Conservation (phyloP, 2,888 invertebrate species). For the Autographa gamma region DNA sequence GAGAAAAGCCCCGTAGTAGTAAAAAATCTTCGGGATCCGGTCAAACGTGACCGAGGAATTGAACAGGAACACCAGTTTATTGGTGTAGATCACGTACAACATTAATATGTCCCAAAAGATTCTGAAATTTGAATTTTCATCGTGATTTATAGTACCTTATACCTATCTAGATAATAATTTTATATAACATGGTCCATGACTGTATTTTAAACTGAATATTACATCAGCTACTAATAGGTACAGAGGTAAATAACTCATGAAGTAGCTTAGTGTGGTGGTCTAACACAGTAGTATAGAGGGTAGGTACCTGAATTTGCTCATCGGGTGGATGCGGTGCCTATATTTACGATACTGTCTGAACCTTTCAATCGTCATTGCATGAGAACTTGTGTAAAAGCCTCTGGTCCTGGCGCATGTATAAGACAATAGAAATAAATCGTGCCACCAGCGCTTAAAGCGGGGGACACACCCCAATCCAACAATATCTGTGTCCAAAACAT, state of each 20-base stretch:
- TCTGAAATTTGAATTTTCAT: neutral
- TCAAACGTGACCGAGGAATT: neutral
- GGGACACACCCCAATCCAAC: slow-evolving; percentile 1
- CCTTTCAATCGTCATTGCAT: slow-evolving; percentile 30
- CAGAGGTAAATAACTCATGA: no score
- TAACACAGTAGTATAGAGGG: neutral
- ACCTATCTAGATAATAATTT: no score
- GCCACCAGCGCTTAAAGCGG: slow-evolving; percentile 22
- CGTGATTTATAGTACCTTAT: neutral
- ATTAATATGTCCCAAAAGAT: neutral
- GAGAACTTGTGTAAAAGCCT: slow-evolving; percentile 25
- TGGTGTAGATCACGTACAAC: neutral
- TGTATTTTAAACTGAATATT: no score
- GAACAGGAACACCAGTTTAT: neutral
- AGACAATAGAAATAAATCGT: slow-evolving; percentile 27
- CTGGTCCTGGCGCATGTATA: slow-evolving; percentile 1
- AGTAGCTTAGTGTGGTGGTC: neutral
- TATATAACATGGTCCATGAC: no score
- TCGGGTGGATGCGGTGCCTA: slow-evolving; percentile 26
- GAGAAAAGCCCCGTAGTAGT: neutral
- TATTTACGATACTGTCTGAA: slow-evolving; percentile 27
- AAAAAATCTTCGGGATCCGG: neutral
- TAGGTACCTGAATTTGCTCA: slow-evolving; percentile 35
- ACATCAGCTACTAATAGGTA: no score
- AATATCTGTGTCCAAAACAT: slow-evolving; percentile 29